A percentile compares a stretch with the other conserved stretches of the same genome.
Evolutionary conservation across 2,888 invertebrate genomes (phyloP).

Genomic region (Zygothrica quintamaculata): DNA sequence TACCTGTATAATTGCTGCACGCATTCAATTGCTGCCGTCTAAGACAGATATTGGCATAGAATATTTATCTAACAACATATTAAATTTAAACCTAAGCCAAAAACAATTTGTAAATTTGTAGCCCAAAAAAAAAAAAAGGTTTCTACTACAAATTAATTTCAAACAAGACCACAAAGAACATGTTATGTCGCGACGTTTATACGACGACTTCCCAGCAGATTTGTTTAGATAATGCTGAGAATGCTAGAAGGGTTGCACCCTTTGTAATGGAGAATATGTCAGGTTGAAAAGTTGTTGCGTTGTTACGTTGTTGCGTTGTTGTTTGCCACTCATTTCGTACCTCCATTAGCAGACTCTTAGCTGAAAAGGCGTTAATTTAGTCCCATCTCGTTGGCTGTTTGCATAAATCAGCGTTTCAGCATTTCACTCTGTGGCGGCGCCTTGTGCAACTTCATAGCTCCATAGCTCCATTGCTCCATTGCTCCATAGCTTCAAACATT

Average conservation of each 20-base stretch:
- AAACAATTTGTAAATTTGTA: too few species aligned
- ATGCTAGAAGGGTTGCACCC: neutral
- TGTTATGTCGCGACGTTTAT: neutral
- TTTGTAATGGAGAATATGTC: constrained; percentile 31
- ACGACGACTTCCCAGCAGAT: neutral
- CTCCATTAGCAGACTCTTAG: constrained; percentile 65
- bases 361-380: constrained; percentile 71
- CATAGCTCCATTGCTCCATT: neutral
- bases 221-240: constrained; percentile 10
- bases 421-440: constrained; percentile 14
- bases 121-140: too few species aligned
- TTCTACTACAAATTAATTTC: too few species aligned
- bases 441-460: constrained; percentile 28
- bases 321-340: constrained; percentile 15
- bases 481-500: too few species aligned
- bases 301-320: too few species aligned
- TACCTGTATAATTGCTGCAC: too few species aligned
- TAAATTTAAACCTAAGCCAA: too few species aligned
- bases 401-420: constrained; percentile 69
- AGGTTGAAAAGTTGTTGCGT: constrained; percentile 31
- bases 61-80: too few species aligned
- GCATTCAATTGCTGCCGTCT: too few species aligned
- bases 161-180: too few species aligned
- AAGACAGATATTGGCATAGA: too few species aligned
- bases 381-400: constrained; percentile 63